phyloP scores from a whole-genome alignment of 35 echinoderm and acorn worm genomes.

The Patiria miniata region DNA sequence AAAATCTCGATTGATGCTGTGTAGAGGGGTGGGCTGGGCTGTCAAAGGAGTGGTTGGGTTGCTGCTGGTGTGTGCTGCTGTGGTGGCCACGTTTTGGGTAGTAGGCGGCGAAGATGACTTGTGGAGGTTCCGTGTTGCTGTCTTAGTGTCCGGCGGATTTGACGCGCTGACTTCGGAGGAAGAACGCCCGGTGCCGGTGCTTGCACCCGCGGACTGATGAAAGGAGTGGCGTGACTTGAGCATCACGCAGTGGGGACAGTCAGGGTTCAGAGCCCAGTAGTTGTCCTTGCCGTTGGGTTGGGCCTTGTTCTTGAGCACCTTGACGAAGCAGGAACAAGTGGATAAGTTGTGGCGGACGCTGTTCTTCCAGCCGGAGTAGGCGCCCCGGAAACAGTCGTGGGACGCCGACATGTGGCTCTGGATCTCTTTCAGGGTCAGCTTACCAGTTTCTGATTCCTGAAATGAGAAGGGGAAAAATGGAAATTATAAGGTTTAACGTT shows the following conservation, averaged over 20 bases:
- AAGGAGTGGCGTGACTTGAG: neutral
- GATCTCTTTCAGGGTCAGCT: constrained; percentile 70
- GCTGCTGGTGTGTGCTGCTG: no score
- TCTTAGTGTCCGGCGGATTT: no score
- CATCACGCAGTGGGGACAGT: constrained; percentile 30
- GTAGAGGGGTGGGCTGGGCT: no score
- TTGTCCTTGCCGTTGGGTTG: constrained; percentile 28
- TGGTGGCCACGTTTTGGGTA: no score
- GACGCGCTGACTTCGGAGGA: no score
- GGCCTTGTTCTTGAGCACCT: constrained; percentile 29
- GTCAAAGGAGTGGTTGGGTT: no score
- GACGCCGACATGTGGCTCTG: constrained; percentile 31
- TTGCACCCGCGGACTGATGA: neutral
- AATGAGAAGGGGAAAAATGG: neutral
- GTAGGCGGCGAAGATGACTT: no score
- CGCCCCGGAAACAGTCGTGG: constrained; percentile 66
- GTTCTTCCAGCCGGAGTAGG: constrained; percentile 73
- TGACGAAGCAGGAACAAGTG: constrained; percentile 66
- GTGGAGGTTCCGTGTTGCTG: no score
- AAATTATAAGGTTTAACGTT: no score
- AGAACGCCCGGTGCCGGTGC: no score
- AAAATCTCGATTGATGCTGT: no score
- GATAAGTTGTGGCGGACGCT: constrained; percentile 85
- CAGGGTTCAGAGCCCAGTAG: constrained; percentile 38
- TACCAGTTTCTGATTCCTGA: constrained; percentile 38